Conservation (phyloP, 2,888 invertebrate genomes). For the Merodon equestris region DNA sequence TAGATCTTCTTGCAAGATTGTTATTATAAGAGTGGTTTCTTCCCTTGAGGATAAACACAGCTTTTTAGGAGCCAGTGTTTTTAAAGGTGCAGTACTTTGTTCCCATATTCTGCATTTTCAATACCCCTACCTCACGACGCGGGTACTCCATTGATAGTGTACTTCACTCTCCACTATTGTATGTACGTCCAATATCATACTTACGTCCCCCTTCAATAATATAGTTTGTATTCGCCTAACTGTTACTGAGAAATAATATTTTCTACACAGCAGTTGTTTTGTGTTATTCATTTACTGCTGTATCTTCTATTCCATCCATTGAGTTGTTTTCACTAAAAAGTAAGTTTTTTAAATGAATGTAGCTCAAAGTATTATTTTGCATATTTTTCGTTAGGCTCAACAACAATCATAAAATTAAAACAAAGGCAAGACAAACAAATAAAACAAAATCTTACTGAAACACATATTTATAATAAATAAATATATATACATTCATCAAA, state of each 20-base stretch:
- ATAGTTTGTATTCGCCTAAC: no score
- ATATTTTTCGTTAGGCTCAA: slow-evolving; percentile 66
- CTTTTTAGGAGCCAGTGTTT: no score
- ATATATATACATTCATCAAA: slow-evolving; percentile 56
- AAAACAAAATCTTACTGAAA: slow-evolving; percentile 56
- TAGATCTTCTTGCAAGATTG: no score
- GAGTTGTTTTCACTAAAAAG: slow-evolving; percentile 3
- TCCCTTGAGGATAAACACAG: no score
- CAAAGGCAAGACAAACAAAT: slow-evolving; percentile 5
- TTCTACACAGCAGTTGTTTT: no score
- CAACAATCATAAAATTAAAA: slow-evolving; percentile 69
- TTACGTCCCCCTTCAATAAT: slow-evolving; percentile 39
- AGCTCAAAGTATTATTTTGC: slow-evolving; percentile 43
- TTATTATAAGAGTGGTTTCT: no score
- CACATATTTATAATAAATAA: slow-evolving; percentile 28
- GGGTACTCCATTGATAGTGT: background rate
- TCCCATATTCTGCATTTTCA: no score
- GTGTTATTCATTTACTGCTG: slow-evolving; percentile 6
- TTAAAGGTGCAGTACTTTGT: no score
- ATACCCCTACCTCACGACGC: no score
- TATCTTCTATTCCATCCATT: slow-evolving; percentile 48
- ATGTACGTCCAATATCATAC: slow-evolving; percentile 40
- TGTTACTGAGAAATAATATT: no score
- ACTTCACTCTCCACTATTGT: background rate
- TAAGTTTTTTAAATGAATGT: background rate